Conservation (phyloP, 2,888 invertebrate species). For the Mythimna ferrago region DNA sequence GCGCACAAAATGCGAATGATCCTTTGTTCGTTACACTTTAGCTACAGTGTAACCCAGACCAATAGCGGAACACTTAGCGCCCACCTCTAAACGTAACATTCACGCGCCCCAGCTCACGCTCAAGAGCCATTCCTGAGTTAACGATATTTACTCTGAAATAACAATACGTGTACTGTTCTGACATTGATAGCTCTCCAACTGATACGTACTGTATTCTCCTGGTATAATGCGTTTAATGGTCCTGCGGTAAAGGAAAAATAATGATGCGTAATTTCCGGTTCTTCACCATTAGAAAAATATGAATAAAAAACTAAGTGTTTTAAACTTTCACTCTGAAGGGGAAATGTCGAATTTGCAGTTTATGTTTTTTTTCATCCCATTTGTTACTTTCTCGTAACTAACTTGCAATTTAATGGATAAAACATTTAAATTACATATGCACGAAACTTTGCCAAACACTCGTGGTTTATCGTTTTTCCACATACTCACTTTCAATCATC, state of each 20-base stretch:
- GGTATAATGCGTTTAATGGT: constrained; percentile 53
- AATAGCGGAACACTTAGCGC: constrained; percentile 82
- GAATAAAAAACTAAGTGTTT: constrained; percentile 47
- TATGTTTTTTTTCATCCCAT: constrained; percentile 75
- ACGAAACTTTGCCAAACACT: constrained; percentile 81
- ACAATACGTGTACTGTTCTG: constrained; percentile 75
- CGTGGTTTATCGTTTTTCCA: constrained; percentile 74
- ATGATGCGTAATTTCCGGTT: constrained; percentile 63
- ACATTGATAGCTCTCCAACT: constrained; percentile 76
- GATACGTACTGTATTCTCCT: constrained; percentile 61
- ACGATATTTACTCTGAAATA: constrained; percentile 82
- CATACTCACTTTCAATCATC: constrained; percentile 76
- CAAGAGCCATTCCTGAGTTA: constrained; percentile 75
- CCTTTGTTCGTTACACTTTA: constrained; percentile 87
- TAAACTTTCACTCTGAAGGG: constrained; percentile 81
- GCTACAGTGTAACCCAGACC: constrained; percentile 83
- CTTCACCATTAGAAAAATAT: constrained; percentile 50
- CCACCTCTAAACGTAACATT: constrained; percentile 82
- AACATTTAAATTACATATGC: constrained; percentile 74
- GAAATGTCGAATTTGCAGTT: constrained; percentile 75
- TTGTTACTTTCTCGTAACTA: constrained; percentile 82
- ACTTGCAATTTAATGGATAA: constrained; percentile 86
- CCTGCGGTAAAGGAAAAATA: constrained; percentile 51
- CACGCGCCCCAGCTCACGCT: constrained; percentile 75
- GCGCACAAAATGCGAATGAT: constrained; percentile 82